These are phyloP conservation scores for Pontoporia blainvillei DNA, from an alignment of 2,113 vertebrate genomes.

Conservation along the genomic window DNA sequence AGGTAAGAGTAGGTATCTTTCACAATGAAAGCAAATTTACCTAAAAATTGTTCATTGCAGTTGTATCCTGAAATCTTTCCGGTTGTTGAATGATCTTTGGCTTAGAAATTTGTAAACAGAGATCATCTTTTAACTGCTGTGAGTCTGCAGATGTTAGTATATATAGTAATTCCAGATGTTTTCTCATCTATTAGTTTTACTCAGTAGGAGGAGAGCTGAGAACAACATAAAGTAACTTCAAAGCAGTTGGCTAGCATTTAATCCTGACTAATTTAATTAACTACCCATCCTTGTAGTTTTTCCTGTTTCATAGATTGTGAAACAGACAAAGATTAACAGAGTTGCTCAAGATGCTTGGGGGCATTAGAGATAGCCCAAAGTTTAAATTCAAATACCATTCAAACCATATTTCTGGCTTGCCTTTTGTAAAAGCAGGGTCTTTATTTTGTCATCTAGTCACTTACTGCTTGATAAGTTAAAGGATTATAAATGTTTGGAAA, in stretches of 20 bases:
- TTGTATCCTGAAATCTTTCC: slow-evolving; percentile 29
- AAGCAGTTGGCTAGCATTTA: slow-evolving; percentile 62
- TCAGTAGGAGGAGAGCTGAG: slow-evolving; percentile 62
- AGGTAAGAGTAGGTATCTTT: slow-evolving; percentile 13
- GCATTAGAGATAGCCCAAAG: slow-evolving; percentile 45
- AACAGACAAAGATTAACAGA: slow-evolving; percentile 60
- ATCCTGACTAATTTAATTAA: slow-evolving; percentile 70
- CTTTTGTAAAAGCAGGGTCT: slow-evolving; percentile 5
- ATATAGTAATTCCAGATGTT: slow-evolving; percentile 67
- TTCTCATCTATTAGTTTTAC: slow-evolving; percentile 61
- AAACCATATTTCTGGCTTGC: slow-evolving; percentile 1
- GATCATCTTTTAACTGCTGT: slow-evolving; percentile 48
- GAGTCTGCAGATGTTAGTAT: slow-evolving; percentile 55
- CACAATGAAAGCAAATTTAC: slow-evolving; percentile 8
- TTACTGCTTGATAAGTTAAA: slow-evolving; percentile 40
- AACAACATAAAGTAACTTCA: slow-evolving; percentile 69
- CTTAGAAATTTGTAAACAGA: slow-evolving; percentile 56
- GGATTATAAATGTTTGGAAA: slow-evolving; percentile 34
- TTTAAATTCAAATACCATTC: slow-evolving; percentile 33
- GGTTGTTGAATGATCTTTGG: slow-evolving; percentile 43
- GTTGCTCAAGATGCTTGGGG: slow-evolving; percentile 47
- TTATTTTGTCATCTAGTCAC: slow-evolving; percentile 37
- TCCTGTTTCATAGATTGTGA: slow-evolving; percentile 67
- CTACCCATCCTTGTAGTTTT: slow-evolving; percentile 58
- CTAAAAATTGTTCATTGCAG: slow-evolving; percentile 25